phyloP scores from a whole-genome alignment of 1,140 invertebrate genomes.

The Aphaenogaster rudis region DNA sequence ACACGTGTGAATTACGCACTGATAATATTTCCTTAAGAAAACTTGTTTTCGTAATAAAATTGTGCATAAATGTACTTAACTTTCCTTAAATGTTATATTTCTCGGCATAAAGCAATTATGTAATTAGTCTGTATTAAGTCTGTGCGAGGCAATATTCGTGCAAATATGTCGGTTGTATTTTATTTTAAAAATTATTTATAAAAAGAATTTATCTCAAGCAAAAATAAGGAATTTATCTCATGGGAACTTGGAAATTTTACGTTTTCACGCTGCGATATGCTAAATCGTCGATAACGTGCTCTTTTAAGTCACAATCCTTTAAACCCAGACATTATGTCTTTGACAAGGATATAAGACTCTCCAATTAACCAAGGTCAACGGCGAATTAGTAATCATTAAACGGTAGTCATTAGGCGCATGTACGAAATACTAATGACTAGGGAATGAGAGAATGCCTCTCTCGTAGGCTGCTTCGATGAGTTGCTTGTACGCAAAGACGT shows the following conservation, averaged over 20 bases:
- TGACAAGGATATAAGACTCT: constrained; percentile 32
- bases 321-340: background rate
- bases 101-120: background rate
- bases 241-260: background rate
- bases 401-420: constrained; percentile 68
- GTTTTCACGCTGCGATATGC: background rate
- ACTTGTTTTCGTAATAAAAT: background rate
- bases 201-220: no score
- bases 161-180: background rate
- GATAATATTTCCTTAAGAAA: constrained; percentile 35
- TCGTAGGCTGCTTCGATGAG: constrained; percentile 59
- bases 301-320: background rate
- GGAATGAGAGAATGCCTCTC: constrained; percentile 22
- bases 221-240: no score
- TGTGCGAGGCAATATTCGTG: background rate
- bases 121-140: background rate
- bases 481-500: constrained; percentile 50
- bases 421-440: constrained; percentile 67
- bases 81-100: background rate
- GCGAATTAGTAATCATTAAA: constrained; percentile 68
- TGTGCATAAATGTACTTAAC: background rate
- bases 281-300: background rate
- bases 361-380: constrained; percentile 72
- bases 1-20: constrained; percentile 34
- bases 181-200: no score